These are phyloP conservation scores for Mustela lutreola DNA, from an alignment of 2,113 vertebrate genomes.

Conservation along the genomic window DNA sequence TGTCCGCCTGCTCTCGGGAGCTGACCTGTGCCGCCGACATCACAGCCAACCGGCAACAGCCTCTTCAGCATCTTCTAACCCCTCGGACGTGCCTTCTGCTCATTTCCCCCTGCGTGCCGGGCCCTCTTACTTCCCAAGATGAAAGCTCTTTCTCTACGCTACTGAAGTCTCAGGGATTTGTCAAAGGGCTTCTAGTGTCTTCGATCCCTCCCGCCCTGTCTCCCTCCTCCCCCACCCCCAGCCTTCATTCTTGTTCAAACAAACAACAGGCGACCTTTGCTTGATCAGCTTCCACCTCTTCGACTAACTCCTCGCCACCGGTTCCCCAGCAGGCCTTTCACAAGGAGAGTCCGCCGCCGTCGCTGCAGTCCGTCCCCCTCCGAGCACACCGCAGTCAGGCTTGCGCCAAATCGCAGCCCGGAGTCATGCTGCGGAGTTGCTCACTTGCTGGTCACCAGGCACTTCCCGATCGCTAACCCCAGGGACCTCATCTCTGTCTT, in stretches of 20 bases:
- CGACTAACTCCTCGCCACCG: accelerated
- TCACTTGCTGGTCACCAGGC: neutral
- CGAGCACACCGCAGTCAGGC: neutral
- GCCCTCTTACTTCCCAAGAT: neutral
- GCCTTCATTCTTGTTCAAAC: neutral
- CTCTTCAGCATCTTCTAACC: neutral
- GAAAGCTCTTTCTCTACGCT: neutral
- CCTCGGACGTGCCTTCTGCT: neutral
- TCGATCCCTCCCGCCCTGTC: neutral
- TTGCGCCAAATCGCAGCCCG: neutral
- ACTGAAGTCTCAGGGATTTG: neutral
- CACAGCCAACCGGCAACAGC: neutral
- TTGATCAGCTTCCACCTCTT: neutral
- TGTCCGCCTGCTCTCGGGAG: no score
- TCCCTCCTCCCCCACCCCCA: neutral
- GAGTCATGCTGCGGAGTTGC: neutral
- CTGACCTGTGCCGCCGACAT: neutral
- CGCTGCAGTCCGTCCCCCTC: neutral
- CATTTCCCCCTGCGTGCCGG: neutral
- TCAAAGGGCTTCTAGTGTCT: neutral
- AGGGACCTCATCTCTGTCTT: neutral
- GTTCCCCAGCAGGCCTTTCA: neutral
- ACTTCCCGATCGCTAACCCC: neutral
- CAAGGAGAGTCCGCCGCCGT: neutral
- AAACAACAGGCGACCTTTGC: neutral